Base-by-base conservation (phyloP, 2,797 vertebrate genomes). In the Buceros bicornis region DNA sequence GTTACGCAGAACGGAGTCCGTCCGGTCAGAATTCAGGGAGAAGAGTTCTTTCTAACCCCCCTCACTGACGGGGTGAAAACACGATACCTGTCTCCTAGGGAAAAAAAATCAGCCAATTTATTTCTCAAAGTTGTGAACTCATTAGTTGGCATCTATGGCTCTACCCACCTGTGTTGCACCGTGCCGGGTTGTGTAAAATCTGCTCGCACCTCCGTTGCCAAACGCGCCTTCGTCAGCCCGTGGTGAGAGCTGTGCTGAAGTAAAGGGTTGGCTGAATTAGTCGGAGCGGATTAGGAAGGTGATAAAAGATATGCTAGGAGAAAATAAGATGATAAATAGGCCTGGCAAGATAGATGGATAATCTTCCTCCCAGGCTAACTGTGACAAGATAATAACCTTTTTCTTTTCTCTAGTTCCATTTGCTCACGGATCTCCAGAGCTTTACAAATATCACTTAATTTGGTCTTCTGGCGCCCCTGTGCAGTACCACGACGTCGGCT, bases 341-440 rank as follows among this genome's bases (percentile, higher is more conserved):
- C 60, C 93, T 93, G 95, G 92, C n/a, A 61, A 91, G 89, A 83
- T 43, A 92, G 79, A 88, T 78, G 66, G 94, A 79, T 90, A 94
- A 90, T 84, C 89, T 82, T 90, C 87, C 80, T 90, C 64, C 87
- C 88, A 56, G 80, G 70, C 80, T 77, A 91, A 79, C 64, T 66
- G 35, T 82, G 91, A 90, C 89, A 84, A 72, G 82, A 82, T 87
- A 95, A 96, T 95, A 88, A 93, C 80, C 72, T 93, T 93, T 40
- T 79, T 31, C 91, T 88, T 35, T 86, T 64, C 82, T 58, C 79
- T 37, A 22, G 16, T 74, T 85, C 88, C 87, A 79, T 84, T 84
- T 90, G 87, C 80, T 72, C 89, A 72, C 33, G 33, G 65, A 58
- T 71, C 82, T 81, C 76, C 66, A 66, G 69, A 86, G 89, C 82